Base-by-base conservation (phyloP, 2,888 invertebrate genomes). In the Rutpela maculata region DNA sequence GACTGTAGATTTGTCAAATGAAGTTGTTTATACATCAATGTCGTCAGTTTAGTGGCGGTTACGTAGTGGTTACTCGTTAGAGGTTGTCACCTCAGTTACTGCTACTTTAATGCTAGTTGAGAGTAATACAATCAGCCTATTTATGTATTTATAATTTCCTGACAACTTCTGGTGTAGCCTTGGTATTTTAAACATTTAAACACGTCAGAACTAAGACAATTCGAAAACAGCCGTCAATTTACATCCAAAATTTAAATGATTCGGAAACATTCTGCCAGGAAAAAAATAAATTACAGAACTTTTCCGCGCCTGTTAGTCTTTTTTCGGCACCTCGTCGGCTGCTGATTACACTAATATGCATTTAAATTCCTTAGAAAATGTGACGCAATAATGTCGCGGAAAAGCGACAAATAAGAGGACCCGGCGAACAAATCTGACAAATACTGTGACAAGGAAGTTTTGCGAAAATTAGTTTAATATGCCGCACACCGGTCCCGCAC, bases 391-490 rank as follows among this genome's bases (percentile, higher is more conserved):
- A 50, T 5, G 50, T 5, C 15, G 50, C 15, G 15, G n/a, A 15
- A 50, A n/a, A 50, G n/a, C 50, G n/a, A 6, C 50, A 50, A 50
- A 50, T 59, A 22, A 19, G 19, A 18, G 22, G 19, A 59, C 59
- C 19, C 18, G 50, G 22, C 19, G 15, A 59, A 59, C 22, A 15
- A 59, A 59, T 59, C 59, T 22, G 59, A 59, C 59, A 59, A 59
- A 59, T 59, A 18, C 12, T 22, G 59, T 59, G 22, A 59, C 59
- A 22, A 22, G 6, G 19, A 22, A 59, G 19, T 59, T 59, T 59
- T 59, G 22, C 10, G 59, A 59, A 59, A 59, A 59, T 59, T 59
- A 59, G 59, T 59, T 59, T 59, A 59, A 59, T 59, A 50, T 50
- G n/a, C 50, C 50, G 50, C n/a, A 50, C 50, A 50, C 50, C 50